phyloP scores from a whole-genome alignment of 2,113 vertebrate species.

The Notarius quadriscutis region DNA sequence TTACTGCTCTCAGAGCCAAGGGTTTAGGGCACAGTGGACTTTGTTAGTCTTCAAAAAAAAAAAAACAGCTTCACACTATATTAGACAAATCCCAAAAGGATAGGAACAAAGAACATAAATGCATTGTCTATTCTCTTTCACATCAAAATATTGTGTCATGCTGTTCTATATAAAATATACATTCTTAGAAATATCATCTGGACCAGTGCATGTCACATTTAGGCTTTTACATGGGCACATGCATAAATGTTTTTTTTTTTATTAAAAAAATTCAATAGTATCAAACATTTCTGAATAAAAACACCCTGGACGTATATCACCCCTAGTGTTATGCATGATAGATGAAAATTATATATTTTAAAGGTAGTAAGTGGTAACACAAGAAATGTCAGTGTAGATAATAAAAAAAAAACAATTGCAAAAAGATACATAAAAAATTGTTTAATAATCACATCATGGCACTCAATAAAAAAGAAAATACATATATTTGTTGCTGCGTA shows the following conservation, averaged over 20 bases:
- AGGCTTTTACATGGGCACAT: not conserved
- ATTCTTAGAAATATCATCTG: not conserved
- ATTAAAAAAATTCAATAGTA: not conserved
- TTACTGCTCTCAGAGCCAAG: not conserved
- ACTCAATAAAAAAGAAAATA: not conserved
- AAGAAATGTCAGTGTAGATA: not conserved
- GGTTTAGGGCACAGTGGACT: not conserved
- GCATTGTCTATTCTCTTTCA: not conserved
- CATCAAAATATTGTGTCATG: not conserved
- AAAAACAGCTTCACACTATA: not conserved
- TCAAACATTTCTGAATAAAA: not conserved
- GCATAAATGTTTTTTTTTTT: not conserved
- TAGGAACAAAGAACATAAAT: not conserved
- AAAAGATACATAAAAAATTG: not conserved
- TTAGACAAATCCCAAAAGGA: not conserved
- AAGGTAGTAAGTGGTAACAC: not conserved
- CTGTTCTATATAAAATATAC: not conserved
- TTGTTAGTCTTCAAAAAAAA: conserved; percentile 11
- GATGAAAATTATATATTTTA: not conserved
- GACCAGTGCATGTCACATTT: not conserved
- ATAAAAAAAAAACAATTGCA: not conserved
- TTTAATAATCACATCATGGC: not conserved
- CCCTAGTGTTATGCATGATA: not conserved
- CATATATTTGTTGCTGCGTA: not conserved
- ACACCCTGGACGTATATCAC: not conserved